Conservation (phyloP, 92 coral and sea anemone genomes). For the Zoanthus solanderi region DNA sequence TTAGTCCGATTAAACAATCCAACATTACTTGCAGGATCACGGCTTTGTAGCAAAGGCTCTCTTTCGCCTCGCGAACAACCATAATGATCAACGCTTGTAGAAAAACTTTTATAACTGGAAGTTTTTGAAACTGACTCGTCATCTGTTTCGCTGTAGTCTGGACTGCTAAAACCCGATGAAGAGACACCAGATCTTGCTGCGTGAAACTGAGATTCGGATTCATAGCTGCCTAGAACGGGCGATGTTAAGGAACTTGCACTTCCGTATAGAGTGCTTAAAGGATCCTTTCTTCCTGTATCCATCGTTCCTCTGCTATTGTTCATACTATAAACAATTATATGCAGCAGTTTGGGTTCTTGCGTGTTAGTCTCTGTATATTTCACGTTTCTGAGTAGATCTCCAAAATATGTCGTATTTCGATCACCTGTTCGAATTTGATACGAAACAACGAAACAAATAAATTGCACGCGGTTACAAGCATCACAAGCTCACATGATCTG, state of each 20-base stretch:
- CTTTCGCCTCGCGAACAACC: neutral
- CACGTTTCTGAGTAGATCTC: too few relatives aligned
- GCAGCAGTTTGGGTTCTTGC: too few relatives aligned
- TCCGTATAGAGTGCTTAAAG: neutral
- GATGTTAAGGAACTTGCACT: neutral
- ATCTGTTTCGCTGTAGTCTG: neutral
- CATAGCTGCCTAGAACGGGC: conserved; percentile 25
- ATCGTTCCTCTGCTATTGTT: neutral
- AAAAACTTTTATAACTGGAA: conserved; percentile 7
- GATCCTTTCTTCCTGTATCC: neutral
- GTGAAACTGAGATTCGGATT: neutral
- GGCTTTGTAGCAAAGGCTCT: conserved; percentile 2
- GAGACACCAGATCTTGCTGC: neutral
- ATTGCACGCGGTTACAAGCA: too few relatives aligned
- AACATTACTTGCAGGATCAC: neutral
- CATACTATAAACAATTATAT: too few relatives aligned
- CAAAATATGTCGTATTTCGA: too few relatives aligned
- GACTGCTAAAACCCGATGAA: conserved; percentile 6
- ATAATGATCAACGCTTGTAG: neutral
- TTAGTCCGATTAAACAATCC: neutral
- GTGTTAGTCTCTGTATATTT: too few relatives aligned
- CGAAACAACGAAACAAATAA: too few relatives aligned
- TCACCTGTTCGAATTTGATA: too few relatives aligned
- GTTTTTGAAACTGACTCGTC: conserved; percentile 7
- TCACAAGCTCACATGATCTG: too few relatives aligned